These are phyloP conservation scores for Drosophila bunnanda DNA, from an alignment of 2,888 invertebrate genomes.

Conservation along the genomic window DNA sequence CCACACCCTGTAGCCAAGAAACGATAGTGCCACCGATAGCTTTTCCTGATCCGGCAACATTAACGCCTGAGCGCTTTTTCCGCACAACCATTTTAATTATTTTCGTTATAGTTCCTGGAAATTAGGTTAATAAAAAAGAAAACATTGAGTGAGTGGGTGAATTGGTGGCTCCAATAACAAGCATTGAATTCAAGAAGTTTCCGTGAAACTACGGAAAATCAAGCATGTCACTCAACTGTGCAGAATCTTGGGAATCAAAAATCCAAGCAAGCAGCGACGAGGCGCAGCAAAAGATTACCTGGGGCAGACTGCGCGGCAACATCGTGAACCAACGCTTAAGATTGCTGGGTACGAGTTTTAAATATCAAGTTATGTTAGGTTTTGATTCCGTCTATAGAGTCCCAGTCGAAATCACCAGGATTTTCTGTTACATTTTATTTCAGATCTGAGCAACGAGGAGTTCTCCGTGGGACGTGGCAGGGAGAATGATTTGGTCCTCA, in stretches of 20 bases:
- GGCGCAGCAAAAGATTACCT: constrained; percentile 82
- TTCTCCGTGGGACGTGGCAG: constrained; percentile 85
- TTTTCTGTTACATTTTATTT: not conserved
- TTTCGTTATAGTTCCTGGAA: not conserved
- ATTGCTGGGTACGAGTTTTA: constrained; percentile 82
- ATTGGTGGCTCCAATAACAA: not conserved
- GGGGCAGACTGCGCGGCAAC: constrained; percentile 84
- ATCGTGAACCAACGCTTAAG: constrained; percentile 77
- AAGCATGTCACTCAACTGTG: constrained; percentile 76
- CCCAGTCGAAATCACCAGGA: not conserved
- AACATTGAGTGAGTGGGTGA: not conserved
- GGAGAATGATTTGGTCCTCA: constrained; percentile 84
- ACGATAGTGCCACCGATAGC: too few relatives aligned
- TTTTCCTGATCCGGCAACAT: not conserved
- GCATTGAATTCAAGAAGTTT: too few relatives aligned
- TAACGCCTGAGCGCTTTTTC: not conserved
- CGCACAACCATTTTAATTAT: not conserved
- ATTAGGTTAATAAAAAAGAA: not conserved
- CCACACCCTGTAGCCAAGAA: too few relatives aligned
- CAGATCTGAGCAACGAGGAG: constrained; percentile 84
- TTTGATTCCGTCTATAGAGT: not conserved
- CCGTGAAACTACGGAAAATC: constrained; percentile 3
- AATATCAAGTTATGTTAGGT: constrained; percentile 59
- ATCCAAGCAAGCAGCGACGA: constrained; percentile 80
- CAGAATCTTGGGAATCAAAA: constrained; percentile 70